A percentile compares a stretch with the other conserved stretches of the same genome.
These are phyloP conservation scores for Sebastes hopkinsi DNA, from an alignment of 2,797 vertebrate species.

Conservation along the genomic window DNA sequence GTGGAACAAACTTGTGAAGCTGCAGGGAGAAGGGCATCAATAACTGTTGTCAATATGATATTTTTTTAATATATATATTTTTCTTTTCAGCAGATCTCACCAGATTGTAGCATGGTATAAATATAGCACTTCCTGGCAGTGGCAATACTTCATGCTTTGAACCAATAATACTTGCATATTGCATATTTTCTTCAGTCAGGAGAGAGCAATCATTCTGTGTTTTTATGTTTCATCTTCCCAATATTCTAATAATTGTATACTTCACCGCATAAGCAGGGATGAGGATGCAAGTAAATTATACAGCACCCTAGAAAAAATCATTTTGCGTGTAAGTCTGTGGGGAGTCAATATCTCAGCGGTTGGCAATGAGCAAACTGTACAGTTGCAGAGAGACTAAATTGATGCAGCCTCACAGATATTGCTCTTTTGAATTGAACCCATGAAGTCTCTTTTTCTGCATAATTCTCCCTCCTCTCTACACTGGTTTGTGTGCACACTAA, in stretches of 20 bases:
- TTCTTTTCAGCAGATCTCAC: neutral
- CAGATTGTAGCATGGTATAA: conserved; percentile 10
- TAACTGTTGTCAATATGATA: conserved; percentile 38
- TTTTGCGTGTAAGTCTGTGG: conserved; percentile 39
- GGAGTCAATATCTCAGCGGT: conserved; percentile 61
- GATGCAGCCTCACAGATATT: conserved; percentile 46
- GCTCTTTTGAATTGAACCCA: conserved; percentile 45
- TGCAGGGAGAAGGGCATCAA: conserved; percentile 17
- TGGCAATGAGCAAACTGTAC: conserved; percentile 47
- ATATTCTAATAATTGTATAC: conserved; percentile 58
- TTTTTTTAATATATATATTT: conserved; percentile 29
- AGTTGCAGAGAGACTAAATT: conserved; percentile 39
- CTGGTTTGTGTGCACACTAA: conserved; percentile 7
- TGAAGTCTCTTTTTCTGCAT: conserved; percentile 9
- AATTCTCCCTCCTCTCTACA: neutral
- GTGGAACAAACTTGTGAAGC: conserved; percentile 3
- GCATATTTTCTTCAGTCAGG: conserved; percentile 36
- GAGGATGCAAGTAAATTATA: conserved; percentile 60
- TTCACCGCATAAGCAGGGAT: conserved; percentile 36
- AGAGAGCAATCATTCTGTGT: conserved; percentile 43
- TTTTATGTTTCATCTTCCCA: conserved; percentile 61
- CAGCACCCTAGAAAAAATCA: conserved; percentile 41
- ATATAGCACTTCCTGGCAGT: conserved; percentile 13
- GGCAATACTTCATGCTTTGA: conserved; percentile 42
- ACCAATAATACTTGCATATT: conserved; percentile 55